Evolutionary conservation across 1,140 invertebrate genomes (phyloP).

Genomic region (Daktulosphaira vitifoliae): DNA sequence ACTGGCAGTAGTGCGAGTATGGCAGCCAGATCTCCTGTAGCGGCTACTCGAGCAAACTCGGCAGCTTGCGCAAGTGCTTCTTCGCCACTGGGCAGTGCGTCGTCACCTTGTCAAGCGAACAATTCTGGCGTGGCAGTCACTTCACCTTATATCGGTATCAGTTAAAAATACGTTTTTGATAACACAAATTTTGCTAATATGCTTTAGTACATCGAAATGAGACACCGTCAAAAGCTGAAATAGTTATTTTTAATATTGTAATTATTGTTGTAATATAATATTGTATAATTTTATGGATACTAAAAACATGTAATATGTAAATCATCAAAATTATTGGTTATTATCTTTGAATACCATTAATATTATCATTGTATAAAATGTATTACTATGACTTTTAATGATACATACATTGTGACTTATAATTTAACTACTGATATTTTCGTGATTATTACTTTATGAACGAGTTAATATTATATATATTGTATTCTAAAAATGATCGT

Average conservation of each 20-base stretch:
- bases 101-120: conserved; percentile 34
- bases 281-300: neutral
- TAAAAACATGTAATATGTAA: neutral
- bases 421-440: no score
- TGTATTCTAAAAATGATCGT: no score
- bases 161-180: neutral
- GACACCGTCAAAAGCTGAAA: no score
- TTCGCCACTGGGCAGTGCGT: conserved; percentile 62
- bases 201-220: no score
- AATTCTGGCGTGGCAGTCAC: conserved; percentile 6
- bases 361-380: neutral
- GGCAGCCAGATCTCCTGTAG: conserved; percentile 54
- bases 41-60: conserved; percentile 60
- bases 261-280: no score
- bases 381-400: no score
- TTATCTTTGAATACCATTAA: neutral
- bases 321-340: conserved; percentile 26
- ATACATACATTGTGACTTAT: no score
- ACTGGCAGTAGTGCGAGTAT: conserved; percentile 39
- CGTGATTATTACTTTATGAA: no score
- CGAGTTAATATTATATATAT: no score
- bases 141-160: conserved; percentile 26
- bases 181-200: neutral
- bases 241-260: no score
- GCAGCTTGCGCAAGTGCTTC: conserved; percentile 53